Base-by-base conservation (phyloP, 2,888 invertebrate genomes). In the Eledona agricola region DNA sequence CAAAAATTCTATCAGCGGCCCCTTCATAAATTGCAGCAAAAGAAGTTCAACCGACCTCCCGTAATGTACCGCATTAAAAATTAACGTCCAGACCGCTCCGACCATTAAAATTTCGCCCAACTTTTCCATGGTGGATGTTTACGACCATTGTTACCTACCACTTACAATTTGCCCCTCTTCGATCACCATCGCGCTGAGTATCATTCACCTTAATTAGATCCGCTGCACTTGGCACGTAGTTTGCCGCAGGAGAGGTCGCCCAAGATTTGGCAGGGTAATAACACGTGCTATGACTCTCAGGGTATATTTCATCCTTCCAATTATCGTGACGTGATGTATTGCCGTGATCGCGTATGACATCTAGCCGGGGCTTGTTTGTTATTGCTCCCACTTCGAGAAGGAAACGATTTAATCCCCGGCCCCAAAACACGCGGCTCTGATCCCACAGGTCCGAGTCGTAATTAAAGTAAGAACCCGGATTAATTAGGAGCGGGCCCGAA, bases 391-490 rank as follows among this genome's bases (percentile, higher is more conserved):
- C 11, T 22, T 38, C 25, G 29, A n/a, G 12, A n/a, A n/a, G 29
- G 20, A 19, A 28, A 15, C 25, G 26, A 6, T 42, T 19, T 42
- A 42, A 42, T 42, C 42, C 17, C 13, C 10, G 34, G 26, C 34
- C 26, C 34, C 25, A 10, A 35, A 35, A 19, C 23, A 25, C 16
- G 20, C 46, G 10, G 46, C 9, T 34, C 13, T 46, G 26, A 46
- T 46, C 46, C 46, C 46, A 12, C 25, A 16, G 46, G 46, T 46
- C 46, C 46, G 26, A 46, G 46, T 11, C 25, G 26, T 34, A 46
- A 34, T 46, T 45, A 45, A 45, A 45, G 45, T 45, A 32, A 17
- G 32, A 31, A 22, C 45, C 45, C 45, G 5, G 35, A 46, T 46
- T 46, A 46, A 46, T 46, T 46, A 46, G 15, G 23, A 15, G 4